Evolutionary conservation across 2,888 invertebrate genomes (phyloP), one percentile per base, ranked within the genome.

Genomic region (Mimas tiliae): DNA sequence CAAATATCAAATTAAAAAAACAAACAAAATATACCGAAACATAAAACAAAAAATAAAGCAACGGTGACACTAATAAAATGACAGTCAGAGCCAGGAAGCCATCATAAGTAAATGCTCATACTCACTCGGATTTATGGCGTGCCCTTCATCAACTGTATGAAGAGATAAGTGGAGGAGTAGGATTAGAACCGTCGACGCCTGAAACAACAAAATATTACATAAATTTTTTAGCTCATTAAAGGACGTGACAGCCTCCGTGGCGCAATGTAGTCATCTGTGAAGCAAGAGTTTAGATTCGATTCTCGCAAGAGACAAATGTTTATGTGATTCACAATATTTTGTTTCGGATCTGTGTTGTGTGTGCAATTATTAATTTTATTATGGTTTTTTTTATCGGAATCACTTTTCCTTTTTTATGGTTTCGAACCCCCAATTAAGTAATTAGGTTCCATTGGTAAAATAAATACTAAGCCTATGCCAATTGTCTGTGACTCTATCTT

Each of bases 71-170:
- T 71, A 71, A 72, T 68, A 64, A 71, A 72, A 70, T 73, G 70
- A 69, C 67, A 62, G 68, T 65, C 62, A 63, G 52, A 67, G 65
- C 68, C 62, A 68, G 48, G 33, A 65, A 65, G 65, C 58, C 48
- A 65, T 47, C 42, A 16, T n/a, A 65, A 76, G 69, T 74, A 76
- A 72, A 74, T 72, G 73, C 75, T 71, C 72, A 73, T 77, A 85
- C 91, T 91, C 82, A 93, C 93, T 90, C 64, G 93, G 93, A 86
- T 93, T 91, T 81, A 93, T 88, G 55, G 93, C 93, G 71, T 84
- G 84, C 64, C 93, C 92, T 81, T 92, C 91, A 79, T 93, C 92
- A 76, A 93, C 91, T 68, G 91, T 91, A 78, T 92, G 89, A 65
- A 93, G 88, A 79, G 93, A 93, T 85, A 92, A 84, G 81, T 93